Evolutionary conservation across 2,888 invertebrate genomes (phyloP).

Genomic region (Clistopyga incitator): DNA sequence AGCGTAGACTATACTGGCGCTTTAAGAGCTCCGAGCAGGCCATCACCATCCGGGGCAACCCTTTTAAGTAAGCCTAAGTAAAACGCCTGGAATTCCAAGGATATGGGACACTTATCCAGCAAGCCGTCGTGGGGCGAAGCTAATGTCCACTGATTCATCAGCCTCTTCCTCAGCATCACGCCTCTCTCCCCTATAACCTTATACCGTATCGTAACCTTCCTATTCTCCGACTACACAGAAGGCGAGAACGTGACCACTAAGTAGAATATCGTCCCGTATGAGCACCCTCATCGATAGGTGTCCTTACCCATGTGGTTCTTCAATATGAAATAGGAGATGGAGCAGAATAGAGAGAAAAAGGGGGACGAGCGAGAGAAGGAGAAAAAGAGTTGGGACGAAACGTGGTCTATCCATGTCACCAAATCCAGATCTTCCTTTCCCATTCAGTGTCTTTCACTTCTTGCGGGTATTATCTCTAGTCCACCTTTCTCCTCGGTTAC

Average conservation of each 20-base stretch:
- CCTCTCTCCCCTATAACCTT: constrained; percentile 1
- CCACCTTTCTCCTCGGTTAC: constrained; percentile 36
- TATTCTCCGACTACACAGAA: constrained; percentile 32
- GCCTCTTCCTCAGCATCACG: constrained; percentile 22
- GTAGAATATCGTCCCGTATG: constrained; percentile 29
- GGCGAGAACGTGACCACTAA: constrained; percentile 46
- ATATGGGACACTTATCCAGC: constrained; percentile 69
- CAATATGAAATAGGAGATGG: constrained; percentile 9
- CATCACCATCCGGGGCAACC: constrained; percentile 67
- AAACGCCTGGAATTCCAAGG: constrained; percentile 75
- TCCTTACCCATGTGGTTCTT: constrained; percentile 11
- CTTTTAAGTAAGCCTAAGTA: constrained; percentile 76
- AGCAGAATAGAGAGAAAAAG: constrained; percentile 5
- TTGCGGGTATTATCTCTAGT: constrained; percentile 16
- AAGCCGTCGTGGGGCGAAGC: constrained; percentile 67
- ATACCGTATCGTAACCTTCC: background rate
- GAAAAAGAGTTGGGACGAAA: constrained; percentile 17
- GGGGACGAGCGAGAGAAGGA: background rate
- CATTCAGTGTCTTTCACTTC: background rate
- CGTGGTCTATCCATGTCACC: constrained; percentile 38
- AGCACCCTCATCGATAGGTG: constrained; percentile 43
- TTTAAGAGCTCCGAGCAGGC: constrained; percentile 72
- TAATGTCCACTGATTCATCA: constrained; percentile 74
- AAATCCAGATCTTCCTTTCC: constrained; percentile 5
- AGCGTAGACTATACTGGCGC: constrained; percentile 49